Base-by-base conservation (phyloP, 23 tunicate genomes). In the Styela clava region DNA sequence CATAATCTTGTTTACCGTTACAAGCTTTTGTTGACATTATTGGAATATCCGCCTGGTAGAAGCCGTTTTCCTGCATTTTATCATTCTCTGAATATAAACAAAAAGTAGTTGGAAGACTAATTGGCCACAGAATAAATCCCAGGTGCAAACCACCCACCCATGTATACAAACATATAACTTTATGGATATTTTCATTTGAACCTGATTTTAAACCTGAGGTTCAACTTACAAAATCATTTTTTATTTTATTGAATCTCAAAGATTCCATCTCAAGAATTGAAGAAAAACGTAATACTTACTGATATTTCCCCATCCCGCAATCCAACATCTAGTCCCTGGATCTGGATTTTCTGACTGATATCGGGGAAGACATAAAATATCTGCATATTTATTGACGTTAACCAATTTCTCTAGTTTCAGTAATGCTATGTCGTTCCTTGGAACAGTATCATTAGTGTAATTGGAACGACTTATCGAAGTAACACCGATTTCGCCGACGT, bases 11-110 rank as follows among this genome's bases (percentile, higher is more conserved):
- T 71, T 64, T 80, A 36, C 23, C 37, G 26, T 74, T 64, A 52
- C 98, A 94, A 33, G 25, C 79, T 12, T 64, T 76, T 51, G 74
- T 94, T 16, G 94, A 84, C 20, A 94, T 28, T 18, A 94, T 85
- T 22, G 98, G 98, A 44, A 94, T 62, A 34, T 88, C 92, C 37
- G 86, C 98, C 74, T 94, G 89, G 34, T 94, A 94, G 25, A 88
- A 20, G 22, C 25, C 16, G 74, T 28, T 34, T 77, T 44, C 9
- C 12, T 5, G 56, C 56, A 5, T 7, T 44, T 44, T 44, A 44
- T 44, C 56, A 44, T 12, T 44, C 12, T 44, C 56, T 44, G 78
- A 16, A 35, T n/a, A n/a, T n/a, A n/a, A n/a, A n/a, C n/a, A n/a
- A n/a, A n/a, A n/a, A n/a, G n/a, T n/a, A n/a, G n/a, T n/a, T n/a